These are phyloP conservation scores for Antechinus flavipes DNA, from an alignment of 2,113 vertebrate species.

Conservation along the genomic window DNA sequence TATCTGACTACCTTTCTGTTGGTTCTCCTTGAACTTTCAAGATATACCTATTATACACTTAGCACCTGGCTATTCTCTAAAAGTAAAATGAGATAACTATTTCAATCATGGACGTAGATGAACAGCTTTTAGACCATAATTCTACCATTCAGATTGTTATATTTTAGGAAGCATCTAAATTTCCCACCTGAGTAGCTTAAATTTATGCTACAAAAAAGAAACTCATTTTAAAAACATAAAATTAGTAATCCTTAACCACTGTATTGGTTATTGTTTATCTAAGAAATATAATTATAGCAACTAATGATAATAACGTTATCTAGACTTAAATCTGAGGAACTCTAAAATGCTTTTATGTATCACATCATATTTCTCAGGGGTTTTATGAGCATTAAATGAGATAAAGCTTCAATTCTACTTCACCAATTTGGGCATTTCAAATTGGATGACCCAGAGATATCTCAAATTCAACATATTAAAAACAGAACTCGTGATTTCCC, in stretches of 20 bases:
- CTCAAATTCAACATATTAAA: not conserved
- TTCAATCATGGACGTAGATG: not conserved
- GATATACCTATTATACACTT: not conserved
- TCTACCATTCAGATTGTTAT: slow-evolving; percentile 1
- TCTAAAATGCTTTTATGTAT: not conserved
- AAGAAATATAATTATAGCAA: not conserved
- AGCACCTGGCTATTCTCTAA: slow-evolving; percentile 10
- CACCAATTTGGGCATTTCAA: not conserved
- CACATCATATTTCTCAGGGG: not conserved
- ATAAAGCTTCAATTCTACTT: not conserved
- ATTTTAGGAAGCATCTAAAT: not conserved
- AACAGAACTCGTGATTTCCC: not conserved
- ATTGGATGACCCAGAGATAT: not conserved
- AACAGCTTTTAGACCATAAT: not conserved
- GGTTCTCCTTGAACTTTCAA: not conserved
- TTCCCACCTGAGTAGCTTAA: slow-evolving; percentile 11
- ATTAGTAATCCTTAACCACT: not conserved
- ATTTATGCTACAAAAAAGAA: slow-evolving; percentile 35
- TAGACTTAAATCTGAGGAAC: not conserved
- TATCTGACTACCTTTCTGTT: not conserved
- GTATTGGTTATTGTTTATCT: not conserved
- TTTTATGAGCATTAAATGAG: not conserved
- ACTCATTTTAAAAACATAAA: not conserved
- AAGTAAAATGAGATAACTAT: slow-evolving; percentile 12
- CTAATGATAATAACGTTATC: not conserved